Evolutionary conservation across 2,888 invertebrate species (phyloP).

Genomic region (Epinotia demarniana): DNA sequence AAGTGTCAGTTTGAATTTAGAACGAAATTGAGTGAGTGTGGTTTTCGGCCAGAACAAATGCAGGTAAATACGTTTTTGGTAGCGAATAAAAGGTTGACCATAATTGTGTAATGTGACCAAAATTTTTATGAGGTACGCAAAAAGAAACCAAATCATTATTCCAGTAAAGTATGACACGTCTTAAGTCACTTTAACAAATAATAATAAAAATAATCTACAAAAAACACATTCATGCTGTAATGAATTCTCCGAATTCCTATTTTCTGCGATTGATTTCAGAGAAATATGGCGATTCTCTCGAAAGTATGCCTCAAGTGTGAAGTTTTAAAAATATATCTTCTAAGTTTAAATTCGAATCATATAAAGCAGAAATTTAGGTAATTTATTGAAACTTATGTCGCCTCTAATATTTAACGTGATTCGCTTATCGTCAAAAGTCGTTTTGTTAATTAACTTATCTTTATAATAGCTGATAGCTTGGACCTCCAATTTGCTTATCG

Average conservation of each 20-base stretch:
- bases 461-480: conserved; percentile 34
- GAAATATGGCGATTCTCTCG: not conserved
- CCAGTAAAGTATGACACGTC: not conserved
- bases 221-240: not conserved
- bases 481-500: conserved; percentile 44
- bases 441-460: conserved; percentile 45
- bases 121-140: not conserved
- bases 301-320: not conserved
- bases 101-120: no score
- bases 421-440: conserved; percentile 9
- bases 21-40: conserved; percentile 1
- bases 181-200: not conserved
- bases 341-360: not conserved
- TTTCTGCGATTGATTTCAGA: not conserved
- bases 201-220: no score
- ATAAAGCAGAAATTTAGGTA: not conserved
- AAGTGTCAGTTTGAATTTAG: conserved; percentile 30
- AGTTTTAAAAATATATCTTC: not conserved
- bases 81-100: not conserved
- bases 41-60: not conserved
- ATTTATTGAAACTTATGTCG: not conserved
- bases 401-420: not conserved
- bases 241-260: not conserved
- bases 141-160: not conserved
- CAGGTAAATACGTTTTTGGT: not conserved